Conservation (phyloP, 2,797 vertebrate species). For the Toxotes lorentzi region DNA sequence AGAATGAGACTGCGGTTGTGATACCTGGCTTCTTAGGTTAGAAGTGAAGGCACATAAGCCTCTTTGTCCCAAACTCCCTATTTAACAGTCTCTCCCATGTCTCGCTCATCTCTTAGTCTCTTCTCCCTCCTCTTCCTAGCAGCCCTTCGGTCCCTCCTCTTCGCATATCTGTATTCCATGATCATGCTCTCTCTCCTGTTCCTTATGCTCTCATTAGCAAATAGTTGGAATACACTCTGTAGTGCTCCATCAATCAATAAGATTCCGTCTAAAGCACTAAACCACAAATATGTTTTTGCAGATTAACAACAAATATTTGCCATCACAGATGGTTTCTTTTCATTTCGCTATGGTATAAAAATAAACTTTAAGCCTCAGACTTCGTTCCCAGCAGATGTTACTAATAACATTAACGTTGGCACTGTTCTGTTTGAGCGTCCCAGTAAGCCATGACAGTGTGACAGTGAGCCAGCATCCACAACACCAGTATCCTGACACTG, state of each 20-base stretch:
- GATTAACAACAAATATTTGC: neutral
- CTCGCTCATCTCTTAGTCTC: conserved; percentile 30
- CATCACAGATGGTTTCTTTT: neutral
- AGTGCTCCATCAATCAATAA: conserved; percentile 36
- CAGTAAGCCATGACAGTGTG: neutral
- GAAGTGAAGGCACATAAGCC: conserved; percentile 46
- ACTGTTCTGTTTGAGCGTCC: neutral
- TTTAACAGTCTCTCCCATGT: conserved; percentile 58
- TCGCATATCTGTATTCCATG: conserved; percentile 50
- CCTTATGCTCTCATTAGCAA: conserved; percentile 41
- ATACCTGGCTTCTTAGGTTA: conserved; percentile 35
- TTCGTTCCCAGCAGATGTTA: neutral
- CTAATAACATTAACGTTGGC: neutral
- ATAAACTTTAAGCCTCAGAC: neutral
- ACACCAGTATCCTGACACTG: neutral
- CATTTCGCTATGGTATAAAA: neutral
- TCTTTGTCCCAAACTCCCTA: conserved; percentile 52
- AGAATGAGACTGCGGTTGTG: conserved; percentile 5
- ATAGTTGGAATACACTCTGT: conserved; percentile 22
- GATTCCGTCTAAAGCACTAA: conserved; percentile 1
- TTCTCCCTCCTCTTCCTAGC: conserved; percentile 30
- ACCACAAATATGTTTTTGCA: neutral
- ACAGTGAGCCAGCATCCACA: neutral
- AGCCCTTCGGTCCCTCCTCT: conserved; percentile 19
- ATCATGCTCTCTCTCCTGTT: conserved; percentile 42